Evolutionary conservation across 2,888 invertebrate genomes (phyloP).

Genomic region (Euzetes globulus): DNA sequence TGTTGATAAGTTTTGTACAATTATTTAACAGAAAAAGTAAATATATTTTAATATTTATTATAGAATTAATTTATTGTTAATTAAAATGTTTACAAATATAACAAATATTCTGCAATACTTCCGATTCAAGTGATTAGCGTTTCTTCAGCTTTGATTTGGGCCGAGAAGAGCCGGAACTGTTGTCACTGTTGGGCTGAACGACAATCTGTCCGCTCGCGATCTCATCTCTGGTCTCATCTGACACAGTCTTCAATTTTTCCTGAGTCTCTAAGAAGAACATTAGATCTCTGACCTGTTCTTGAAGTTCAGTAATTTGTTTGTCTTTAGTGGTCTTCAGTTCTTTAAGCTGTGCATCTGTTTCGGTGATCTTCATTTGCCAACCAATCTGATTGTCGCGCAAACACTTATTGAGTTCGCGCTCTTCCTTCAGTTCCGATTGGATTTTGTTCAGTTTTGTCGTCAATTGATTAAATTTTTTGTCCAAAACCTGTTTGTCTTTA

Average conservation of each 20-base stretch:
- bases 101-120: not conserved
- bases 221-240: constrained; percentile 41
- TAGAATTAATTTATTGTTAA: not conserved
- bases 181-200: constrained; percentile 7
- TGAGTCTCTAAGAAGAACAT: constrained; percentile 95
- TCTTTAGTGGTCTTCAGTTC: constrained; percentile 48
- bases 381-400: constrained; percentile 63
- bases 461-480: constrained; percentile 56
- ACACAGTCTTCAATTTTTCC: constrained; percentile 49
- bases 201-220: constrained; percentile 42
- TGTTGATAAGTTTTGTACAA: not conserved
- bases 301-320: constrained; percentile 67
- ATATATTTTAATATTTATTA: not conserved
- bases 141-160: constrained; percentile 23
- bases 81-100: constrained; percentile 1
- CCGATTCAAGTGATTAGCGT: not conserved
- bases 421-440: constrained; percentile 67
- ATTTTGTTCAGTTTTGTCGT: constrained; percentile 56
- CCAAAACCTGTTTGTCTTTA: constrained; percentile 61
- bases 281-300: constrained; percentile 87
- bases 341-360: constrained; percentile 53
- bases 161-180: not conserved
- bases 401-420: constrained; percentile 72
- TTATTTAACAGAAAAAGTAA: not conserved
- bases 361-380: constrained; percentile 60